phyloP scores from a whole-genome alignment of 2,797 vertebrate species.

The Rhodeus uyekii region DNA sequence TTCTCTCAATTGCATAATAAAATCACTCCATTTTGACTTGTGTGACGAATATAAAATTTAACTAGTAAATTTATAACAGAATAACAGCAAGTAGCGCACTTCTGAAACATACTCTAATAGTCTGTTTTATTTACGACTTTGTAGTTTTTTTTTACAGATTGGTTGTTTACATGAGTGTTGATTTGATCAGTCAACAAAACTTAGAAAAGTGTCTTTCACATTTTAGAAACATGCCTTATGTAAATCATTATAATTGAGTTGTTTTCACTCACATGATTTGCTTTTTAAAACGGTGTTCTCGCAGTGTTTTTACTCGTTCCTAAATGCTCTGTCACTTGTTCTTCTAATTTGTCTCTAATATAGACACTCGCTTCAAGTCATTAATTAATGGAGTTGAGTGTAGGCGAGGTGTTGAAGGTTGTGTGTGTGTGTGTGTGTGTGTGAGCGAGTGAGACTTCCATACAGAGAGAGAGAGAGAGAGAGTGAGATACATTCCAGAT shows the following conservation, averaged over 20 bases:
- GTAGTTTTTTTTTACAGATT: too few relatives aligned
- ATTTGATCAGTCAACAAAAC: neutral
- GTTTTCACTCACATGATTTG: neutral
- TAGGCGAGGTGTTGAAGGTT: constrained; percentile 53
- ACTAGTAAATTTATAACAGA: too few relatives aligned
- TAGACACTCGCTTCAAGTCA: constrained; percentile 40
- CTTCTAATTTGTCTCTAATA: neutral
- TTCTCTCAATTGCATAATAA: too few relatives aligned
- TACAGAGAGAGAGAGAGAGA: constrained; percentile 45
- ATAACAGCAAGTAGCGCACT: too few relatives aligned
- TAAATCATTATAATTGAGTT: neutral
- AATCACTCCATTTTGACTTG: too few relatives aligned
- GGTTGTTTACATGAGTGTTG: neutral
- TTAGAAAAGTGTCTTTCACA: neutral
- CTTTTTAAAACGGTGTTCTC: neutral
- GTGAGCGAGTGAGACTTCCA: constrained; percentile 49
- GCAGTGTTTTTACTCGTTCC: neutral
- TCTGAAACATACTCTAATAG: too few relatives aligned
- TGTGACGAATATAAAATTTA: too few relatives aligned
- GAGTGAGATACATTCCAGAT: constrained; percentile 75
- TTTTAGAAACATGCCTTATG: neutral
- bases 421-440: constrained; percentile 39
- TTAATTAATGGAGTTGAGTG: constrained; percentile 64
- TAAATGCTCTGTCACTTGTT: neutral
- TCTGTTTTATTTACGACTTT: too few relatives aligned